Percentiles rank a stretch among this genome's conserved stretches.
These are phyloP conservation scores for Eupithecia exiguata DNA, from an alignment of 2,888 invertebrate genomes.

Conservation along the genomic window DNA sequence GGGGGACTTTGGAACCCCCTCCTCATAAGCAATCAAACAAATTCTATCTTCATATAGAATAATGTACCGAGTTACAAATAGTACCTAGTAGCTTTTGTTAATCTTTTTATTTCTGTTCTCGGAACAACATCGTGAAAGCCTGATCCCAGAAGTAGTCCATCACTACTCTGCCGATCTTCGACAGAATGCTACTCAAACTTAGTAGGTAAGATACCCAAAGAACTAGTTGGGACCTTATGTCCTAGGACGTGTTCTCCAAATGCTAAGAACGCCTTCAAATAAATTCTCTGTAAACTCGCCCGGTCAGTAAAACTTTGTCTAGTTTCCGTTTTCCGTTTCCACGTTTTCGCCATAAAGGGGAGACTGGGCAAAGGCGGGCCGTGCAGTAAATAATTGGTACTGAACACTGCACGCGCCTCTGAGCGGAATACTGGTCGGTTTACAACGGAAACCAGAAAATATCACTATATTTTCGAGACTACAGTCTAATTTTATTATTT, in stretches of 20 bases:
- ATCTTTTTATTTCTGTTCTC: too few species aligned
- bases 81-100: too few species aligned
- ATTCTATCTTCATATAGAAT: not conserved
- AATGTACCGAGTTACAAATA: too few species aligned
- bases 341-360: conserved; percentile 16
- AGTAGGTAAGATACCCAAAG: not conserved
- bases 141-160: not conserved
- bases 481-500: conserved; percentile 12
- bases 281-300: conserved; percentile 16
- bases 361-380: conserved; percentile 22
- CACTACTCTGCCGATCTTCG: not conserved
- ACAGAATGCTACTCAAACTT: not conserved
- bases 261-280: conserved; percentile 14
- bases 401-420: conserved; percentile 25
- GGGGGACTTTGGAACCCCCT: too few species aligned
- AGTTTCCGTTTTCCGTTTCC: conserved; percentile 15
- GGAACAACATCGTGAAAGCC: too few species aligned
- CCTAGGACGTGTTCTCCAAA: conserved; percentile 6
- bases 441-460: conserved; percentile 27
- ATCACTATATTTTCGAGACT: conserved; percentile 17
- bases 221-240: not conserved
- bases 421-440: conserved; percentile 32
- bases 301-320: conserved; percentile 17
- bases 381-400: conserved; percentile 31
- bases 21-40: not conserved